phyloP scores from a whole-genome alignment of 2,113 vertebrate species.

The Ictalurus punctatus region DNA sequence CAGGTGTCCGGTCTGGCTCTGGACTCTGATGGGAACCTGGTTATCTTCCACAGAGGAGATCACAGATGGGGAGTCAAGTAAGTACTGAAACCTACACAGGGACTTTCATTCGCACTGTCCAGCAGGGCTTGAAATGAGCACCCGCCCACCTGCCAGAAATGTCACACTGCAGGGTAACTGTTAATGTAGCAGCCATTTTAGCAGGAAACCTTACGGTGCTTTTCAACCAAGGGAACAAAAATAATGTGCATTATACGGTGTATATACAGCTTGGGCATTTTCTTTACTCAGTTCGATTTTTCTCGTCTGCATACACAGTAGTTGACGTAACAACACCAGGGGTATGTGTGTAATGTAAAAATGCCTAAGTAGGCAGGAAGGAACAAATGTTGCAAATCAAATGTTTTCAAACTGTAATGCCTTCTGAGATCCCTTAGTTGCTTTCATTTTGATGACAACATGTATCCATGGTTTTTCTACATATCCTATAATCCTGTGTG shows the following conservation, averaged over 20 bases:
- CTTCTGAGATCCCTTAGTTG: background rate
- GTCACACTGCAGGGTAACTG: background rate
- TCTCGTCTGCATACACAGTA: background rate
- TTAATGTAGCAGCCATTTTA: background rate
- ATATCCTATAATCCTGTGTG: background rate
- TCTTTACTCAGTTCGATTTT: background rate
- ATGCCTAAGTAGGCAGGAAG: background rate
- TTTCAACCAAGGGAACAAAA: background rate
- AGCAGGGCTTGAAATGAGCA: background rate
- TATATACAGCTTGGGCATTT: background rate
- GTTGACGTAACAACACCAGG: background rate
- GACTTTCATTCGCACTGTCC: background rate
- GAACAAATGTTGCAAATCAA: background rate
- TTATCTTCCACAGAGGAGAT: constrained; percentile 95
- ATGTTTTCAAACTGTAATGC: background rate
- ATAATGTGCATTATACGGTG: background rate
- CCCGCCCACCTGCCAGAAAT: background rate
- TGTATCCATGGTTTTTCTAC: background rate
- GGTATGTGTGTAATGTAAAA: background rate
- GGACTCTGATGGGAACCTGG: constrained; percentile 83
- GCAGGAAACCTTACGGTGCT: background rate
- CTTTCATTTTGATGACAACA: background rate
- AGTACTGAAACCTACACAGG: constrained; percentile 63
- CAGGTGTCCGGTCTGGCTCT: constrained; percentile 93
- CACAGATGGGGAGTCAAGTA: constrained; percentile 88